Evolutionary conservation across 2,113 vertebrate genomes (phyloP).

Genomic region (Bos taurus): DNA sequence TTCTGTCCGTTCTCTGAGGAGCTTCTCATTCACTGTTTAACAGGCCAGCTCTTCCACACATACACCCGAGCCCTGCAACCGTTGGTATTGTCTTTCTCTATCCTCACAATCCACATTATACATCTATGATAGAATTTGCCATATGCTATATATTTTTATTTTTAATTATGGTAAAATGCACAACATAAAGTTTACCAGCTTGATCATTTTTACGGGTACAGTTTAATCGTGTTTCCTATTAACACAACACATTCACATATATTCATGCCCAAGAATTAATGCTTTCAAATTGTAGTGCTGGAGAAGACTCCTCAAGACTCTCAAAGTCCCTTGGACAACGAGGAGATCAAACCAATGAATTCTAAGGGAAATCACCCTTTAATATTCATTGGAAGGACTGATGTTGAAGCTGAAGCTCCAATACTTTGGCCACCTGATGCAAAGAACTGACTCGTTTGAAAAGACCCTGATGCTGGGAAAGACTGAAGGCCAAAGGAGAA

Average conservation of each 20-base stretch:
- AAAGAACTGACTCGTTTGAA: neutral
- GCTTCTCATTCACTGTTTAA: neutral
- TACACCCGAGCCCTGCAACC: fast-evolving
- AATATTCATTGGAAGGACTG: neutral
- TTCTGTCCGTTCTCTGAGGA: neutral
- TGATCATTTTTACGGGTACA: neutral
- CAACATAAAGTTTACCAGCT: neutral
- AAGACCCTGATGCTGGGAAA: neutral
- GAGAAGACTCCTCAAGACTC: neutral
- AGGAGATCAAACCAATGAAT: neutral
- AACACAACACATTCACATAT: neutral
- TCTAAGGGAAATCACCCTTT: neutral
- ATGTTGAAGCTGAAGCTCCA: neutral
- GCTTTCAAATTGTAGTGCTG: neutral
- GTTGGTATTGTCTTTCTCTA: neutral
- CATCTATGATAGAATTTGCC: neutral
- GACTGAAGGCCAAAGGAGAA: neutral
- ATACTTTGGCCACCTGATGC: neutral
- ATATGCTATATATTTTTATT: neutral
- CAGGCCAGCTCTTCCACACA: neutral
- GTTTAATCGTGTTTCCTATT: neutral
- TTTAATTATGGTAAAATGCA: neutral
- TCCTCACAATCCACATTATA: neutral
- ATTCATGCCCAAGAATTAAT: neutral
- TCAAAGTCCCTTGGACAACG: neutral